Percentiles rank a stretch among this genome's conserved stretches.
Evolutionary conservation across 2,113 vertebrate species (phyloP).

Genomic region (Xenopus laevis): DNA sequence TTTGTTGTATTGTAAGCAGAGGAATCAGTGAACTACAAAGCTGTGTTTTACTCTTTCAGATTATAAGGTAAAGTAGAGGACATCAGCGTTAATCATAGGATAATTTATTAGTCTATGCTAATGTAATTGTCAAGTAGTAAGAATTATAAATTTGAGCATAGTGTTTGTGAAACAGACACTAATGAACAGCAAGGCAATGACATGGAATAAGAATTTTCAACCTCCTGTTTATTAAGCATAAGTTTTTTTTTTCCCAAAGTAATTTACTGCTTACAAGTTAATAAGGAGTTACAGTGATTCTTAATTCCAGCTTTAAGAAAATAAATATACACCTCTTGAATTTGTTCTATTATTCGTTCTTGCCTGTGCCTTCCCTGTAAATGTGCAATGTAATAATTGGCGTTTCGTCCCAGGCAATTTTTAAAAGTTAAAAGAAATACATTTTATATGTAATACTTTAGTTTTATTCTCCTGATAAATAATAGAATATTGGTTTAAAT

Average conservation of each 20-base stretch:
- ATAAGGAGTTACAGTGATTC: conserved; percentile 42
- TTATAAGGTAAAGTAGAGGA: conserved; percentile 63
- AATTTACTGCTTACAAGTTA: conserved; percentile 43
- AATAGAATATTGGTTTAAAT: no score
- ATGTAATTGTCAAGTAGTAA: conserved; percentile 63
- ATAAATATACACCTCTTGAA: conserved; percentile 36
- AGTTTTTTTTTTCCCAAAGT: conserved; percentile 19
- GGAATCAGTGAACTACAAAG: conserved; percentile 61
- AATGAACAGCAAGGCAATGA: conserved; percentile 35
- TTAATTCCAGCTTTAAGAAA: conserved; percentile 43
- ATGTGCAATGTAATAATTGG: no score
- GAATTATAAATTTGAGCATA: conserved; percentile 49
- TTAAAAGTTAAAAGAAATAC: no score
- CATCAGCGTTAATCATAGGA: conserved; percentile 59
- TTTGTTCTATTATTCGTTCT: neutral
- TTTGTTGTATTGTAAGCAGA: conserved; percentile 55
- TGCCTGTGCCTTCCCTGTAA: no score
- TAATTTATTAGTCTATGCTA: conserved; percentile 63
- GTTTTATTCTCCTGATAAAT: no score
- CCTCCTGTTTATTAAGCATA: conserved; percentile 42
- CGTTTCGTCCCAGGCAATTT: no score
- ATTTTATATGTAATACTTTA: no score
- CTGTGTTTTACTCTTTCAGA: conserved; percentile 61
- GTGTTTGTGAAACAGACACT: conserved; percentile 40
- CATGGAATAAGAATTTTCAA: conserved; percentile 39